Evolutionary conservation across 2,888 invertebrate genomes (phyloP).

Genomic region (Amiota communis): DNA sequence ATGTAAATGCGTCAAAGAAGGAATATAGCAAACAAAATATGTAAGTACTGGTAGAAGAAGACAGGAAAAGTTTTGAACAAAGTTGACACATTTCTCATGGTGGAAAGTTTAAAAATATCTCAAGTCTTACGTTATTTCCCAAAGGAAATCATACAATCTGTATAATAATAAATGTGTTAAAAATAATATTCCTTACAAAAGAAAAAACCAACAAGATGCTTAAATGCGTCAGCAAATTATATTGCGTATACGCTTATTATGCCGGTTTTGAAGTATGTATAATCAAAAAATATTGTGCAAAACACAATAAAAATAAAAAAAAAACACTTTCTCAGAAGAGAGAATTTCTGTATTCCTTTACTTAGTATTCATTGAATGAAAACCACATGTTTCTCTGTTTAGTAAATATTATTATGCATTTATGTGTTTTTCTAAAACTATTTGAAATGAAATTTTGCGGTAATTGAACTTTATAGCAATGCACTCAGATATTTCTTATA

Average conservation of each 20-base stretch:
- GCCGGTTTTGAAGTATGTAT: neutral
- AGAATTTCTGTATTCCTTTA: too few relatives aligned
- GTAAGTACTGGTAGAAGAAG: too few relatives aligned
- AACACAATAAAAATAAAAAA: too few relatives aligned
- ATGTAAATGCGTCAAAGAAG: neutral
- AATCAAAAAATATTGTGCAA: neutral
- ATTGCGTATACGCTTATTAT: slow-evolving; percentile 24
- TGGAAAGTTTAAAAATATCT: slow-evolving; percentile 21
- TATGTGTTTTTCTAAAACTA: too few relatives aligned
- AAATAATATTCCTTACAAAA: slow-evolving; percentile 11
- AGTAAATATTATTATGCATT: too few relatives aligned
- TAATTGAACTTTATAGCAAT: slow-evolving; percentile 12
- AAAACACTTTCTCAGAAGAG: too few relatives aligned
- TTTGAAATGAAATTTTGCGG: slow-evolving; percentile 14
- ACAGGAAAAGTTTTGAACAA: neutral
- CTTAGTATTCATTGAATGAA: too few relatives aligned
- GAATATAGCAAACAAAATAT: neutral
- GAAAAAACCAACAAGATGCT: neutral
- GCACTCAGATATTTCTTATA: neutral
- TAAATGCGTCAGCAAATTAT: neutral
- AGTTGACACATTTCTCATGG: slow-evolving; percentile 5
- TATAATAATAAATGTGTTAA: slow-evolving; percentile 11
- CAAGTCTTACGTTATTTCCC: slow-evolving; percentile 7
- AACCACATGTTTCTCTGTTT: too few relatives aligned
- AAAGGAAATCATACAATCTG: neutral